Conservation (phyloP, 2,113 vertebrate species). For the Cyanoderma ruficeps region DNA sequence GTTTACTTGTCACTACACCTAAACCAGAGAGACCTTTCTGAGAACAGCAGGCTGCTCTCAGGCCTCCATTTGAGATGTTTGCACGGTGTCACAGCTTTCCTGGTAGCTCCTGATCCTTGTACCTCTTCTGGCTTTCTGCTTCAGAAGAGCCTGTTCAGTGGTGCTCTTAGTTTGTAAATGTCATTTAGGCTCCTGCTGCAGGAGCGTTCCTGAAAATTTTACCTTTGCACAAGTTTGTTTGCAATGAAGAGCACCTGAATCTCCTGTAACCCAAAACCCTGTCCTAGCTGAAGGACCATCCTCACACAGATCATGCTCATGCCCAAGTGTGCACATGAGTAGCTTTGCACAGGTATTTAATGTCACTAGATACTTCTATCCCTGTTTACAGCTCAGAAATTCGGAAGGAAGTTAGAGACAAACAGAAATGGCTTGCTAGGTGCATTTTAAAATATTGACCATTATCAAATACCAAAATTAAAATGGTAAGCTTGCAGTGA, state of each 20-base stretch:
- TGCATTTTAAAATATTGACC: neutral
- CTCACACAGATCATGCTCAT: neutral
- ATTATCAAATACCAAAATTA: neutral
- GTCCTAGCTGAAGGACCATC: neutral
- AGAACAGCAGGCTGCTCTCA: neutral
- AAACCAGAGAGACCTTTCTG: neutral
- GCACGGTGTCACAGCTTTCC: neutral
- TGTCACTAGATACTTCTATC: neutral
- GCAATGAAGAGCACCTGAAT: neutral
- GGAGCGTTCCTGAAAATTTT: neutral
- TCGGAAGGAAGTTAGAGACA: neutral
- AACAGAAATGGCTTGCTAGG: rapidly evolving
- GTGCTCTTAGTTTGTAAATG: neutral
- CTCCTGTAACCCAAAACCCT: neutral
- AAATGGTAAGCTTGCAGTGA: neutral
- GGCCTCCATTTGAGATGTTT: neutral
- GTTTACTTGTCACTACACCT: neutral
- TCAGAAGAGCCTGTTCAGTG: neutral
- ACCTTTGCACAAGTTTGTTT: neutral
- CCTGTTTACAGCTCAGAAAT: neutral
- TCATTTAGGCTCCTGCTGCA: neutral
- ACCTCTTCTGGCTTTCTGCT: neutral
- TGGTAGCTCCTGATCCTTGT: neutral
- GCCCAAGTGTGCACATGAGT: rapidly evolving
- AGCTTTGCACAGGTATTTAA: too few species aligned